These are phyloP conservation scores for Diabrotica balteata DNA, from an alignment of 2,888 invertebrate species.

Conservation along the genomic window DNA sequence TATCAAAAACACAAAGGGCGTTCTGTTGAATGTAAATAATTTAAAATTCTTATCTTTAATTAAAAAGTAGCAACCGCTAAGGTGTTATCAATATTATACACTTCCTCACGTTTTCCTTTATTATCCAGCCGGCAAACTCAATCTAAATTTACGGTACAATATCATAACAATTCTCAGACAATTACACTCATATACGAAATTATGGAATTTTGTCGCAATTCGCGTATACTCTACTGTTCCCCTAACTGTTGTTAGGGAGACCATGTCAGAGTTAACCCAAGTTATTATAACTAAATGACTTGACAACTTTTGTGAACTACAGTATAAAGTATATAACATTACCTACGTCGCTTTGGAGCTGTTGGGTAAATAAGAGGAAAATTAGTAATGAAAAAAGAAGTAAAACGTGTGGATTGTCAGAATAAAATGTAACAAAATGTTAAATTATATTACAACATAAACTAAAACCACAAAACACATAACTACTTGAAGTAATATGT, in stretches of 20 bases:
- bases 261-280: constrained; percentile 19
- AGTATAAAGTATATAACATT: not conserved
- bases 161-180: constrained; percentile 12
- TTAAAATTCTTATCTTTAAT: too few species aligned
- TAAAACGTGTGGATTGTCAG: too few species aligned
- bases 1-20: too few species aligned
- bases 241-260: constrained; percentile 16
- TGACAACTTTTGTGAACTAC: constrained; percentile 17
- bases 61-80: not conserved
- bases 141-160: constrained; percentile 20
- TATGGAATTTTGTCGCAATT: constrained; percentile 18
- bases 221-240: constrained; percentile 11
- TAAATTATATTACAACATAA: too few species aligned
- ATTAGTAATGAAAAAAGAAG: too few species aligned
- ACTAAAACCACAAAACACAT: too few species aligned
- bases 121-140: constrained; percentile 10
- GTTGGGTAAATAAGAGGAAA: too few species aligned
- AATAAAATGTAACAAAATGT: too few species aligned
- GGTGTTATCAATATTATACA: constrained; percentile 7
- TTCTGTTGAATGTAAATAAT: too few species aligned
- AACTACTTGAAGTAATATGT: too few species aligned
- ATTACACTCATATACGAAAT: constrained; percentile 19
- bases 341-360: not conserved
- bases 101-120: constrained; percentile 5
- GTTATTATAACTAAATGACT: constrained; percentile 21